Evolutionary conservation across 2,797 vertebrate species (phyloP).

Genomic region (Rhinichthys osculus): DNA sequence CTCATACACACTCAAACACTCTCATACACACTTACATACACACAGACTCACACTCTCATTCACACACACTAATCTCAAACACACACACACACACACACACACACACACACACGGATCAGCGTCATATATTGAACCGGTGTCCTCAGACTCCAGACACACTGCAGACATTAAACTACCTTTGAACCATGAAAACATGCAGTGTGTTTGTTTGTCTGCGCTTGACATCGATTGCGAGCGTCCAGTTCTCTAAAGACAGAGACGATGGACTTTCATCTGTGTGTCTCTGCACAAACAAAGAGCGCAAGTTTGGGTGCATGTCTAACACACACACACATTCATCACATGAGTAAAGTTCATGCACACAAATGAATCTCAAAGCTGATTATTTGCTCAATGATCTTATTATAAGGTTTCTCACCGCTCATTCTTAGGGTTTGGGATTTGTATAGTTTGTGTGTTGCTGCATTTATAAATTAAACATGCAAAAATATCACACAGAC

Average conservation of each 20-base stretch:
- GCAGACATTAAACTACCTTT: constrained; percentile 61
- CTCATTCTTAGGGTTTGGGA: neutral
- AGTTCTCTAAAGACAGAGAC: neutral
- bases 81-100: neutral
- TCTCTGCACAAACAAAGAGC: neutral
- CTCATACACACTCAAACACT: neutral
- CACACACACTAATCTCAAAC: no score
- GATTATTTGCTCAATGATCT: neutral
- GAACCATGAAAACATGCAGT: constrained; percentile 42
- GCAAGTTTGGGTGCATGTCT: constrained; percentile 13
- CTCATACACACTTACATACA: no score
- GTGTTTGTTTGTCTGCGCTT: constrained; percentile 14
- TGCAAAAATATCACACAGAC: neutral
- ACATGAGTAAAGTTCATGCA: neutral
- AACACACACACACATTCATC: neutral
- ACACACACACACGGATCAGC: neutral
- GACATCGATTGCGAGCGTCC: constrained; percentile 6
- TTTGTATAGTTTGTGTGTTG: neutral
- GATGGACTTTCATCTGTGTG: constrained; percentile 22
- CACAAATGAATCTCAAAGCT: neutral
- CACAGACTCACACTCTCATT: no score
- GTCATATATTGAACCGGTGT: constrained; percentile 52
- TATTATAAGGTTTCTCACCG: neutral
- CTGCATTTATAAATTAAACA: neutral
- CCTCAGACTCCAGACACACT: constrained; percentile 23